Conservation (phyloP, 2,888 invertebrate species). For the Adelognathus sp. region DNA sequence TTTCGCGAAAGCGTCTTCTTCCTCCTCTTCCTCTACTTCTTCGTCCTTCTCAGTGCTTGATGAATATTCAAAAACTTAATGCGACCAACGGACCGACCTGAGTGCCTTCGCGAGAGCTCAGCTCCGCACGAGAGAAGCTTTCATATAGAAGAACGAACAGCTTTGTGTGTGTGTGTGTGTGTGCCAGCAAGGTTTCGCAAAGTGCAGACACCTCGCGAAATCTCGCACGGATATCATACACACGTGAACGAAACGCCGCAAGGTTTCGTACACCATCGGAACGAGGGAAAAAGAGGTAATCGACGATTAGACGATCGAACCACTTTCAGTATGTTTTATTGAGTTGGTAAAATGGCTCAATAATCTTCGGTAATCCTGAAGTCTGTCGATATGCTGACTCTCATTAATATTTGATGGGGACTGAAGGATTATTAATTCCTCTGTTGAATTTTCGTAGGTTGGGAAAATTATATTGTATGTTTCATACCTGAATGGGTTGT, state of each 20-base stretch:
- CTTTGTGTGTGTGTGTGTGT: slow-evolving; percentile 1
- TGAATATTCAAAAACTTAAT: slow-evolving; percentile 58
- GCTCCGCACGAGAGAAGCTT: background rate
- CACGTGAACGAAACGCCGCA: background rate
- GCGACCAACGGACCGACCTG: slow-evolving; percentile 53
- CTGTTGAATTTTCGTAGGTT: no score
- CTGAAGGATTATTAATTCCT: no score
- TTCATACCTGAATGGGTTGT: no score
- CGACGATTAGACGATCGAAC: slow-evolving; percentile 31
- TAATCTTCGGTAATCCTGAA: no score
- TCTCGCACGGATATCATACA: background rate
- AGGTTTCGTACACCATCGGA: background rate
- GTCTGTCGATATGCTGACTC: no score
- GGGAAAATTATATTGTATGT: no score
- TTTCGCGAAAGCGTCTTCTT: slow-evolving; percentile 42
- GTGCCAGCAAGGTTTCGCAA: slow-evolving; percentile 11
- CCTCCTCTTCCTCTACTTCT: background rate
- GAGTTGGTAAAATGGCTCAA: background rate
- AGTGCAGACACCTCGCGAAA: slow-evolving; percentile 31
- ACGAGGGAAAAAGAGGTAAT: slow-evolving; percentile 2
- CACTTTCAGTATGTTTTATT: background rate
- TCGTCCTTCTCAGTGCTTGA: slow-evolving; percentile 44
- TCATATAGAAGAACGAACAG: slow-evolving; percentile 26
- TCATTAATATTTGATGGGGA: no score
- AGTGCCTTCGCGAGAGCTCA: slow-evolving; percentile 47